Base-by-base conservation (phyloP, 2,888 invertebrate species). In the Hydropsyche betteni region DNA sequence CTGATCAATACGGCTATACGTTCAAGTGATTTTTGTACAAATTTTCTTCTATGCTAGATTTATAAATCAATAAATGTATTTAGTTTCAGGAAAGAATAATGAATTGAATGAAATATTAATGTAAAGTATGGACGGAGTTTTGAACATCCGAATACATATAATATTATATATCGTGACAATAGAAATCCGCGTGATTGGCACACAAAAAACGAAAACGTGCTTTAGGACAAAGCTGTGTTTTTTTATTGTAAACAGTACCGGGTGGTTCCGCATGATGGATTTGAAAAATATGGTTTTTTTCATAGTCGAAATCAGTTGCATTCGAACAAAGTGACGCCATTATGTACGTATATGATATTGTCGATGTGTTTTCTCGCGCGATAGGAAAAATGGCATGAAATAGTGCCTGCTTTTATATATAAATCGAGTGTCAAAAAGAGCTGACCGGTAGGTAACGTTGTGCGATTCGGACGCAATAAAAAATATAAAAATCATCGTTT, bases 401-500 rank as follows among this genome's bases (percentile, higher is more conserved):
- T 44, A 44, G 44, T 44, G 44, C 44, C 44, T 1, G 10, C 44
- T 44, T 44, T 44, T 44, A 44, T 10, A 44, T 64, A 72, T 72
- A 72, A 72, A 72, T 72, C 61, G 72, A 7, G 33, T 33, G 61
- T 61, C 72, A 72, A 58, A 72, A 72, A 44, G 50, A 52, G 72
- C 72, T 72, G 72, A 72, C 70, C 70, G 34, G 72, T 44, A 69
- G n/a, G 38, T 33, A 44, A 53, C 58, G 61, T 58, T 36, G 55
- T 34, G 64, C 36, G n/a, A 64, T 36, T 10, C 58, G 52, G 24
- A 36, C 33, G 61, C 44, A 24, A 72, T 58, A 72, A 72, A 72
- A 72, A 70, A 72, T 55, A 61, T 72, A 72, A 72, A 72, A 72
- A 72, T 72, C 72, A 38, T 72, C 55, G 24, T 72, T 72, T 72